Conservation (phyloP, 2,888 invertebrate species). For the Morpho achilles region DNA sequence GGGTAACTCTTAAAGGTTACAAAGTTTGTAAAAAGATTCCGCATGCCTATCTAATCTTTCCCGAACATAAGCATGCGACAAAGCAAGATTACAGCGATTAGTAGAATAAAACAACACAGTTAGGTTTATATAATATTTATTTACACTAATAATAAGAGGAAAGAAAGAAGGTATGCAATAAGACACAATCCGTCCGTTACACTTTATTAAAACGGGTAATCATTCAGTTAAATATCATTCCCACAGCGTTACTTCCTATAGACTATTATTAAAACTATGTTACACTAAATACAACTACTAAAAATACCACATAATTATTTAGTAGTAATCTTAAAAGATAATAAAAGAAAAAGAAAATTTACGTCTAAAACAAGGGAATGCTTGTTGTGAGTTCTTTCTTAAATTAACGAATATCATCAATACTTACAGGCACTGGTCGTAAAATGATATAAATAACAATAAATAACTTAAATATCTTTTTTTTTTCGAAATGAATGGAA, state of each 20-base stretch:
- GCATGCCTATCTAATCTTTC: not conserved
- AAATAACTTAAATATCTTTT: conserved; percentile 36
- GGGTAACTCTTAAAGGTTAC: no score
- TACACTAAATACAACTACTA: conserved; percentile 12
- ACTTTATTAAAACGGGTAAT: conserved; percentile 35
- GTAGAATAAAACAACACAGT: conserved; percentile 65
- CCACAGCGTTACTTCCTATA: conserved; percentile 18
- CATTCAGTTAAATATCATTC: conserved; percentile 21
- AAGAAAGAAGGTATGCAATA: conserved; percentile 26
- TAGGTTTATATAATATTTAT: conserved; percentile 53
- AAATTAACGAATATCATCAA: conserved; percentile 65
- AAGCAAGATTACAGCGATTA: conserved; percentile 49
- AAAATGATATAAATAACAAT: conserved; percentile 28
- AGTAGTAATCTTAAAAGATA: conserved; percentile 20
- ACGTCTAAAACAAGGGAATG: conserved; percentile 42
- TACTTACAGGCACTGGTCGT: conserved; percentile 74
- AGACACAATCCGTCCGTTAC: conserved; percentile 34
- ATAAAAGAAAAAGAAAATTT: conserved; percentile 24
- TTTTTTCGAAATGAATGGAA: conserved; percentile 13
- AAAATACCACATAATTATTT: conserved; percentile 18
- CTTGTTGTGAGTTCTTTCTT: conserved; percentile 35
- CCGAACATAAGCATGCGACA: conserved; percentile 31
- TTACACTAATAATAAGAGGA: conserved; percentile 41
- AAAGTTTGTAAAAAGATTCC: no score
- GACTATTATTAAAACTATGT: conserved; percentile 20